Evolutionary conservation across 2,797 vertebrate genomes (phyloP), one percentile per base, ranked within the genome.

Genomic region (Chromis chromis): DNA sequence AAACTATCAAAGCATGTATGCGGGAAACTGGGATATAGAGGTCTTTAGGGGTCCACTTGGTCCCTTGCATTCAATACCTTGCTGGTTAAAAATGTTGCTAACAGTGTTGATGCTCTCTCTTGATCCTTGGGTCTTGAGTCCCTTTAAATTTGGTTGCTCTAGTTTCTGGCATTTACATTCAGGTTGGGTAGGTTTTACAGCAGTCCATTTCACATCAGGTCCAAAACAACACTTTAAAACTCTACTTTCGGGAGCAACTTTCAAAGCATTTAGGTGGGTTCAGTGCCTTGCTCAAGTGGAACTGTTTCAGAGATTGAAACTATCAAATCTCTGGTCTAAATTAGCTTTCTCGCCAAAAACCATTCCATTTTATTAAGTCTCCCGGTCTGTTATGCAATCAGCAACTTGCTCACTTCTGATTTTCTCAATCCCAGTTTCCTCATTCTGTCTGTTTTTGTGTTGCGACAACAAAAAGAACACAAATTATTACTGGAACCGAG

Each of bases 391-490:
- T 60, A 13, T 4, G 33, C 56, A n/a, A 78, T 60, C 22, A 66
- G 17, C 56, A 39, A 22, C 31, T 46, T 42, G 46, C 42, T 13
- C 17, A 11, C 0, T 8, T 9, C 0, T 3, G 22, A 52, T 49
- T 61, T 55, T n/a, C 9, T 46, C 6, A 48, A 50, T 12, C 31
- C 27, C 1, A 33, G 0, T 4, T 25, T 33, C 0, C 24, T 39
- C 28, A n/a, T 56, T 31, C 6, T 21, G 3, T 57, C 31, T 28
- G 62, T 24, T 75, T 78, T 70, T 70, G 22, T 68, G 40, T 73
- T 78, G 39, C 70, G 64, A 71, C 60, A 82, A 76, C 64, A 55
- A 54, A 81, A 72, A 76, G 16, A 82, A 73, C 69, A 54, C 21
- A 76, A 66, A 66, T 9, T 9, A 22, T 31, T 1, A 61, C 2